Conservation (phyloP, 2,888 invertebrate genomes). For the Lasius platythorax region DNA sequence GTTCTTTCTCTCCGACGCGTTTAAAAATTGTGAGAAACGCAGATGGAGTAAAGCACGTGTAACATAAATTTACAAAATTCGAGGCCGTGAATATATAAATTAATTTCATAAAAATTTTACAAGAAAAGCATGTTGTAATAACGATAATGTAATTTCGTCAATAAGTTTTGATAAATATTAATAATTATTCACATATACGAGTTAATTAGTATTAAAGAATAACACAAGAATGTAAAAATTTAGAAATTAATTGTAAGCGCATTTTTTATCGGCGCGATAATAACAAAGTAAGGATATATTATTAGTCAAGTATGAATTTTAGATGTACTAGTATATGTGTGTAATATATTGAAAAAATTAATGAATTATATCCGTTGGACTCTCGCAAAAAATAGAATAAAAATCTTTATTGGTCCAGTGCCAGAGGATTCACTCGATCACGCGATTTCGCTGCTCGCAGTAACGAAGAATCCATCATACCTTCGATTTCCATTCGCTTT, state of each 20-base stretch:
- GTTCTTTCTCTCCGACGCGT: not conserved
- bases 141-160: not conserved
- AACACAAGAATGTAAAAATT: not conserved
- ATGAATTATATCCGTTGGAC: not conserved
- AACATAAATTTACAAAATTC: slow-evolving; percentile 5
- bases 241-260: not conserved
- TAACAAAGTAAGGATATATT: not conserved
- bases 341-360: not conserved
- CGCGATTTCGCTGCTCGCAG: slow-evolving; percentile 45
- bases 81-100: not conserved
- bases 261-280: not conserved
- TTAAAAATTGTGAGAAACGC: slow-evolving; percentile 19
- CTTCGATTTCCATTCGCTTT: slow-evolving; percentile 62
- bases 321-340: not conserved
- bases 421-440: slow-evolving; percentile 54
- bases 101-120: not conserved
- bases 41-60: not conserved
- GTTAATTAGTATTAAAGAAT: not conserved
- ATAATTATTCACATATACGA: slow-evolving; percentile 5
- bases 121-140: not conserved
- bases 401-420: slow-evolving; percentile 41
- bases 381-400: slow-evolving; percentile 7
- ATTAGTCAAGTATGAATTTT: not conserved
- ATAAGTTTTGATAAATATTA: not conserved
- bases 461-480: slow-evolving; percentile 67